phyloP scores from a whole-genome alignment of 1,140 invertebrate species.

The Drosophila novamexicana region DNA sequence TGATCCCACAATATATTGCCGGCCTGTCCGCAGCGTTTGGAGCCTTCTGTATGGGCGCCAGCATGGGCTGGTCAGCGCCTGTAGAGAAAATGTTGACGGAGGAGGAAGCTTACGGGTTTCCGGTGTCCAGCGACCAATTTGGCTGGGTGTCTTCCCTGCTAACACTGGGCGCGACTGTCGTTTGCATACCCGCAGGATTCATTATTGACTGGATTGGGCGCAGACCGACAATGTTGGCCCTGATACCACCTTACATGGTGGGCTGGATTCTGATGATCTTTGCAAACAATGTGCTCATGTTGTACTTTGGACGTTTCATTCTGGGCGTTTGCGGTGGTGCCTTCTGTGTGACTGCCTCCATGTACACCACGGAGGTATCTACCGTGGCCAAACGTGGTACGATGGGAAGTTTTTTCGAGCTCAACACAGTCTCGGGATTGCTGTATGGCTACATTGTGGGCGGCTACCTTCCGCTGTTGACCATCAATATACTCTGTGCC shows the following conservation, averaged over 20 bases:
- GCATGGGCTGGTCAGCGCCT: conserved; percentile 89
- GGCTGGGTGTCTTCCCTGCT: conserved; percentile 73
- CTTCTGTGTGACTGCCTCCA: conserved; percentile 88
- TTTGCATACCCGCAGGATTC: conserved; percentile 87
- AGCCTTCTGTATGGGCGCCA: conserved; percentile 87
- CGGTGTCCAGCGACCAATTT: conserved; percentile 59
- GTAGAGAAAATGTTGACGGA: conserved; percentile 85
- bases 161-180: conserved; percentile 85
- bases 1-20: conserved; percentile 69
- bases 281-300: conserved; percentile 86
- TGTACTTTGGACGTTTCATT: conserved; percentile 89
- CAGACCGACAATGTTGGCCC: conserved; percentile 87
- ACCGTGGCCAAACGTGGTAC: conserved; percentile 89
- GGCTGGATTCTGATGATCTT: conserved; percentile 89
- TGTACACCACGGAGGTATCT: conserved; percentile 91
- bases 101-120: conserved; percentile 82
- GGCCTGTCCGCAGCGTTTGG: conserved; percentile 86
- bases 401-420: conserved; percentile 89
- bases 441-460: conserved; percentile 87
- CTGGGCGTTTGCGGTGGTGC: conserved; percentile 89
- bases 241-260: conserved; percentile 87
- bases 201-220: conserved; percentile 89
- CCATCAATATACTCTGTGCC: conserved; percentile 87
- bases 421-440: conserved; percentile 88
- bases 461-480: conserved; percentile 77